Conservation (phyloP, 2,113 vertebrate genomes). For the Oophaga pumilio region DNA sequence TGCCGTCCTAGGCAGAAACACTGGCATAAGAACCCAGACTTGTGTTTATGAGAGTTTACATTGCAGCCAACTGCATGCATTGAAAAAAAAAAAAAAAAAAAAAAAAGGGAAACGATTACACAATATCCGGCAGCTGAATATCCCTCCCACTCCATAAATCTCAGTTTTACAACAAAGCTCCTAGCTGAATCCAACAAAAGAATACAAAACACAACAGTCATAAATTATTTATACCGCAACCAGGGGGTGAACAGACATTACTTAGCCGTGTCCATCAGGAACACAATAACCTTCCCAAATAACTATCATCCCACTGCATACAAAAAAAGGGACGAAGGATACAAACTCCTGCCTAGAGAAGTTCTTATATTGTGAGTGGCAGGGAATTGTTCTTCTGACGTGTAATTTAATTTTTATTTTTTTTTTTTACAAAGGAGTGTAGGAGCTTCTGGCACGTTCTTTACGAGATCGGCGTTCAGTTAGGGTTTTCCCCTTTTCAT, state of each 20-base stretch:
- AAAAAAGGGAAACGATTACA: background rate
- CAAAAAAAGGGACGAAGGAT: background rate
- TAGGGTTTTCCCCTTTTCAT: background rate
- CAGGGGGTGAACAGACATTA: background rate
- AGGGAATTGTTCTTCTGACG: background rate
- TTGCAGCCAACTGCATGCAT: background rate
- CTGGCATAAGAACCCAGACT: conserved; percentile 44
- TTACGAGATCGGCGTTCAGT: background rate
- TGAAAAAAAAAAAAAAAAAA: background rate
- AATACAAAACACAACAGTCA: background rate
- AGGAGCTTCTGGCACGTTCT: background rate
- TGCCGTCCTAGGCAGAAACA: background rate
- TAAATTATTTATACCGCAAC: conserved; percentile 3
- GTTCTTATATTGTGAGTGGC: background rate
- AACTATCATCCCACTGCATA: conserved; percentile 2
- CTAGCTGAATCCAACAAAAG: background rate
- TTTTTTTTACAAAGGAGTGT: background rate
- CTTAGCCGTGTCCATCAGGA: background rate
- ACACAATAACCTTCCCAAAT: background rate
- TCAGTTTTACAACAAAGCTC: fast-evolving
- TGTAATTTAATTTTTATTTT: background rate
- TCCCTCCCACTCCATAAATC: background rate
- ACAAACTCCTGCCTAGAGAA: background rate
- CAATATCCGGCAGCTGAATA: conserved; percentile 46
- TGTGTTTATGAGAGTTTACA: background rate